A percentile compares a stretch with the other conserved stretches of the same genome.
phyloP scores from a whole-genome alignment of 2,888 invertebrate species.

The Apantesis nais region DNA sequence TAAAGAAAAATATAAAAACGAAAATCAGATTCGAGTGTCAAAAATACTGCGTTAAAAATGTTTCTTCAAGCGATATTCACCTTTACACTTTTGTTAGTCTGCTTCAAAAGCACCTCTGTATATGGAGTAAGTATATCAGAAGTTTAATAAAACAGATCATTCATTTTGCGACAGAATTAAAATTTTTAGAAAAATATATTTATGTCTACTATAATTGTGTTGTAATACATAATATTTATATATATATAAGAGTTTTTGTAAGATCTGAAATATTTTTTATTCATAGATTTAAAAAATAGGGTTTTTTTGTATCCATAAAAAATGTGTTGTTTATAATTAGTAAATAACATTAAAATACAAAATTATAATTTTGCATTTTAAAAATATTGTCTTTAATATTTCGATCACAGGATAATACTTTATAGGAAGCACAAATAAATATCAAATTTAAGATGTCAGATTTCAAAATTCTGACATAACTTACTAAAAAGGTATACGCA shows the following conservation, averaged over 20 bases:
- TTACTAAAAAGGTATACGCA: no score
- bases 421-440: background rate
- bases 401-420: background rate
- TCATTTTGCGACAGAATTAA: no score
- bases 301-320: background rate
- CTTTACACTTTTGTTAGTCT: background rate
- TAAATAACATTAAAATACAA: background rate
- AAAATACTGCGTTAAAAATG: background rate
- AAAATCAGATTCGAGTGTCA: background rate
- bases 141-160: no score
- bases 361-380: background rate
- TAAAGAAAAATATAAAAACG: background rate
- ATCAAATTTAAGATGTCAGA: background rate
- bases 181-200: no score
- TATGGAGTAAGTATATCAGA: background rate
- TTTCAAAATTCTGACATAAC: no score
- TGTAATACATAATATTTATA: background rate
- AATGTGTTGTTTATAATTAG: background rate
- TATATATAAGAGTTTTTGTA: background rate
- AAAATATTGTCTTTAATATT: background rate
- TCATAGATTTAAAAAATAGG: background rate
- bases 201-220: background rate
- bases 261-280: no score
- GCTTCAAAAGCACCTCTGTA: background rate
- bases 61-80: background rate